Percentiles rank a stretch among this genome's conserved stretches.
Evolutionary conservation across 1,140 invertebrate species (phyloP).

Genomic region (Coptotermes formosanus): DNA sequence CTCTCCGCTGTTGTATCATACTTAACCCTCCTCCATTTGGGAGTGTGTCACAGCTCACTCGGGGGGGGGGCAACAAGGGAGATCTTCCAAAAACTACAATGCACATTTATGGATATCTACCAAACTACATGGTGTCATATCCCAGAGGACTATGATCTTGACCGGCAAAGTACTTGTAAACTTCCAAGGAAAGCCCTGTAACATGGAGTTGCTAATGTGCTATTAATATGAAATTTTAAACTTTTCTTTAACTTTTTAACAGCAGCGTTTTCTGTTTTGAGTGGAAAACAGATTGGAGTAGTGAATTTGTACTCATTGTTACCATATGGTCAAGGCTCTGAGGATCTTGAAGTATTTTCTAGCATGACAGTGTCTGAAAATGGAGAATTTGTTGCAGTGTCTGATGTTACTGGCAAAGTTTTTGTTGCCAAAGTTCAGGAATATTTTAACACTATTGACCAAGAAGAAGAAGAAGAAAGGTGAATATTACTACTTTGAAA

Average conservation of each 20-base stretch:
- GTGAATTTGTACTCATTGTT: conserved; percentile 4
- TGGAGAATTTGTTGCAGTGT: background rate
- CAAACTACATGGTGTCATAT: no score
- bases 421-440: background rate
- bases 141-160: no score
- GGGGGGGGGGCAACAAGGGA: no score
- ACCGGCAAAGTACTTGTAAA: no score
- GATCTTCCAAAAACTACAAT: no score
- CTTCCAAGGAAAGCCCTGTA: no score
- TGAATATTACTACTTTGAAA: background rate
- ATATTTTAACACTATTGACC: background rate
- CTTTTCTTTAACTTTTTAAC: background rate
- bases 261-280: background rate
- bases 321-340: background rate
- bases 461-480: background rate
- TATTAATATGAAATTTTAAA: background rate
- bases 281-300: background rate
- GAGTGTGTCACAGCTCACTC: no score
- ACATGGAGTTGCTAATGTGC: background rate
- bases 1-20: no score
- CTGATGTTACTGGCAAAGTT: background rate
- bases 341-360: background rate
- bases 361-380: background rate
- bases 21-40: no score
- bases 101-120: no score